These are phyloP conservation scores for Rutpela maculata DNA, from an alignment of 2,888 invertebrate species.

Conservation along the genomic window DNA sequence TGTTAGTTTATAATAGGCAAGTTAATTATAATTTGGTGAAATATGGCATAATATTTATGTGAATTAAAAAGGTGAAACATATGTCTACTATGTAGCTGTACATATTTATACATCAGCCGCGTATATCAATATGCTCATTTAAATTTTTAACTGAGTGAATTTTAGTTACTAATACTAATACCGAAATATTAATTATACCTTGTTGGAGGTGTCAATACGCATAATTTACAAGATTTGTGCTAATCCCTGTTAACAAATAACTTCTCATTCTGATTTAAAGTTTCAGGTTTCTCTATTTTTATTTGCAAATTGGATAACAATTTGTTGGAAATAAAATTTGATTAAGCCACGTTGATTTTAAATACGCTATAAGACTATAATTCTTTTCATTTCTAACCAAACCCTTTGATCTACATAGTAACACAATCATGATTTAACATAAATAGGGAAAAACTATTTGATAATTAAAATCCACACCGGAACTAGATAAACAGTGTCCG, in stretches of 20 bases:
- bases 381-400: too few relatives aligned
- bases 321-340: not conserved
- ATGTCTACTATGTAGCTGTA: conserved; percentile 4
- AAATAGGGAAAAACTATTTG: too few relatives aligned
- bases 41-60: not conserved
- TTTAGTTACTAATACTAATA: not conserved
- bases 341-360: too few relatives aligned
- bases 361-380: too few relatives aligned
- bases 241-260: not conserved
- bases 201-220: not conserved
- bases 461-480: too few relatives aligned
- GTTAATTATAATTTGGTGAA: conserved; percentile 1
- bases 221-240: not conserved
- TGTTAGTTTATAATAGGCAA: not conserved
- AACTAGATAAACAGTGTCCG: too few relatives aligned
- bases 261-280: not conserved
- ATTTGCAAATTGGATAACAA: not conserved
- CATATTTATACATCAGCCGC: not conserved
- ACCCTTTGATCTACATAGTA: too few relatives aligned
- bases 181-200: not conserved
- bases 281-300: too few relatives aligned
- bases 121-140: not conserved
- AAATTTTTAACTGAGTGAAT: not conserved
- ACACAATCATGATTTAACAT: too few relatives aligned
- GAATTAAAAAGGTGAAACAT: conserved; percentile 4